phyloP scores from a whole-genome alignment of 2,888 invertebrate genomes.

The Mylabris sibirica region DNA sequence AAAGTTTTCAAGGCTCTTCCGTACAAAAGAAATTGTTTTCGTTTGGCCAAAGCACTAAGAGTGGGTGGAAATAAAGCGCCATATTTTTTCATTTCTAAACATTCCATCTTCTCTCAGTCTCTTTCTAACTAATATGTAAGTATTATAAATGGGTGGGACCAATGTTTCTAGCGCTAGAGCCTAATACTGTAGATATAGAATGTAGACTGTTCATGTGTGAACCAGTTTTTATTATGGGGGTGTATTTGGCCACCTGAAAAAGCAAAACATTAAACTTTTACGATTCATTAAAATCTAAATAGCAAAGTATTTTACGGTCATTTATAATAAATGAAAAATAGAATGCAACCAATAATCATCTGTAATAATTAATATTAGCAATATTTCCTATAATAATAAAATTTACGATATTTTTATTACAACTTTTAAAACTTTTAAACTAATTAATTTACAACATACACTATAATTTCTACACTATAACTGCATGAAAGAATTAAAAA shows the following conservation, averaged over 20 bases:
- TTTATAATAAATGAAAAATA: background rate
- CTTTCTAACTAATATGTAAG: no score
- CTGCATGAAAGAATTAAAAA: background rate
- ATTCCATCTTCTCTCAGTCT: no score
- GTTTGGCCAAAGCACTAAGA: no score
- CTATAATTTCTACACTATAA: background rate
- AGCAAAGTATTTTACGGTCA: background rate
- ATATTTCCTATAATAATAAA: background rate
- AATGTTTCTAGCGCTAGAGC: no score
- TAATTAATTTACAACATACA: background rate
- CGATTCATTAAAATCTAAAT: background rate
- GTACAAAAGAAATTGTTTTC: no score
- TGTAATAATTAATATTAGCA: slow-evolving; percentile 3
- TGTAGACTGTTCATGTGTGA: no score
- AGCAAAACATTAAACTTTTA: background rate
- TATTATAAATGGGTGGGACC: no score
- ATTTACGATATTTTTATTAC: background rate
- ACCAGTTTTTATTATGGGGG: background rate
- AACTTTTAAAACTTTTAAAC: background rate
- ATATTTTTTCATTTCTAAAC: no score
- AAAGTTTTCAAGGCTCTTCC: no score
- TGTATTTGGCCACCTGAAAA: background rate
- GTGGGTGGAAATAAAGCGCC: no score
- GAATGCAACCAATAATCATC: background rate
- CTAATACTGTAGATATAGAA: no score